Conservation (phyloP, 2,113 vertebrate species). For the Pheucticus melanocephalus region DNA sequence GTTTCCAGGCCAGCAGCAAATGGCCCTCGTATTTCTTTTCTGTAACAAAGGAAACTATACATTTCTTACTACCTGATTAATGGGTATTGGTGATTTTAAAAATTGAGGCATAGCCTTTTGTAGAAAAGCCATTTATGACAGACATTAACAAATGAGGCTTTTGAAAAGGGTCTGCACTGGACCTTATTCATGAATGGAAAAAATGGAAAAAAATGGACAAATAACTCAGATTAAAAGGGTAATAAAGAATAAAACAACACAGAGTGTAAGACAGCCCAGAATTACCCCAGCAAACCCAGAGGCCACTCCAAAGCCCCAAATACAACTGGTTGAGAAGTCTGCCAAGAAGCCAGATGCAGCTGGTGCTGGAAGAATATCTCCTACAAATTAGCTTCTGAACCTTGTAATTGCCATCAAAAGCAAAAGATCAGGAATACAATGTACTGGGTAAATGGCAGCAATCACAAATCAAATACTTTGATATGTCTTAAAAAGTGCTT, state of each 20-base stretch:
- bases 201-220: conserved; percentile 20
- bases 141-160: conserved; percentile 29
- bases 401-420: neutral
- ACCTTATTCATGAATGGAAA: neutral
- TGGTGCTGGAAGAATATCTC: neutral
- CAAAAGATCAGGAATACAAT: neutral
- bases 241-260: conserved; percentile 32
- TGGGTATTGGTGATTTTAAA: conserved; percentile 28
- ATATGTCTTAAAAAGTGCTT: neutral
- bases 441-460: neutral
- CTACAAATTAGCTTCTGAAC: conserved; percentile 38
- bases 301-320: conserved; percentile 17
- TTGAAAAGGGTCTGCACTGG: neutral
- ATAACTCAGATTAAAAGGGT: conserved; percentile 45
- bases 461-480: neutral
- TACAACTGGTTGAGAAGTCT: conserved; percentile 18
- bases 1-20: conserved; percentile 60
- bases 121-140: conserved; percentile 43
- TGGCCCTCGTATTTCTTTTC: conserved; percentile 39
- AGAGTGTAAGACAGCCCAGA: conserved; percentile 14
- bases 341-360: conserved; percentile 15
- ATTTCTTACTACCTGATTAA: conserved; percentile 52
- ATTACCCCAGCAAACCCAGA: neutral
- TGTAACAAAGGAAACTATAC: conserved; percentile 37
- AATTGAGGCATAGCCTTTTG: neutral